Percentiles rank a stretch among this genome's conserved stretches.
Conservation (phyloP, 1,140 invertebrate genomes). For the Drosophila ohnishii region DNA sequence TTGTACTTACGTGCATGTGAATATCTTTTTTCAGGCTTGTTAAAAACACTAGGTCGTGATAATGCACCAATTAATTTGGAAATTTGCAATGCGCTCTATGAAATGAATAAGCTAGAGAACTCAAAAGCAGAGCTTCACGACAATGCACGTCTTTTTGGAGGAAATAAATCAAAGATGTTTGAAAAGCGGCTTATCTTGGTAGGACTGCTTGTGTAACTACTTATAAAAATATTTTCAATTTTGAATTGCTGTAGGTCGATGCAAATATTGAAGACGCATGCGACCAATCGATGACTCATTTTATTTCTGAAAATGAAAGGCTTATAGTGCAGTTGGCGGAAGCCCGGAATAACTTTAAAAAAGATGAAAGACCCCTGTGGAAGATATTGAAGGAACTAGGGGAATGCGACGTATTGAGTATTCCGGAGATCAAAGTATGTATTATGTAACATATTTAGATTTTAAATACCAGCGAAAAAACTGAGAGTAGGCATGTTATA, state of each 20-base stretch:
- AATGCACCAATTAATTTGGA: conserved; percentile 58
- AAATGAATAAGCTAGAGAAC: conserved; percentile 71
- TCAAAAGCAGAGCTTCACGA: conserved; percentile 66
- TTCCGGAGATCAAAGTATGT: conserved; percentile 59
- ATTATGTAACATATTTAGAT: no score
- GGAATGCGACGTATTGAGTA: conserved; percentile 74
- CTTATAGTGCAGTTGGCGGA: conserved; percentile 34
- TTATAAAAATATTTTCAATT: neutral
- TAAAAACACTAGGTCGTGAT: neutral
- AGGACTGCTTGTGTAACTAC: neutral
- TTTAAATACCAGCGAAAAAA: neutral
- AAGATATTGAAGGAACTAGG: conserved; percentile 64
- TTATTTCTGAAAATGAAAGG: conserved; percentile 55
- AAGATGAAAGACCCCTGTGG: conserved; percentile 65
- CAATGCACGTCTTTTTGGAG: conserved; percentile 57
- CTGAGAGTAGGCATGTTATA: neutral
- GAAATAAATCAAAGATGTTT: conserved; percentile 64
- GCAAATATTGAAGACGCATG: conserved; percentile 66
- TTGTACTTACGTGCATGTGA: neutral
- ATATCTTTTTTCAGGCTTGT: conserved; percentile 15
- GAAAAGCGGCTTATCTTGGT: conserved; percentile 61
- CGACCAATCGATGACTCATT: conserved; percentile 61
- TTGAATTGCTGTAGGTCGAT: conserved; percentile 41
- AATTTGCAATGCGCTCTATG: conserved; percentile 67
- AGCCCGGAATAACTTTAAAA: conserved; percentile 11